phyloP scores from a whole-genome alignment of 2,113 vertebrate species.

The Psephotus haematonotus region DNA sequence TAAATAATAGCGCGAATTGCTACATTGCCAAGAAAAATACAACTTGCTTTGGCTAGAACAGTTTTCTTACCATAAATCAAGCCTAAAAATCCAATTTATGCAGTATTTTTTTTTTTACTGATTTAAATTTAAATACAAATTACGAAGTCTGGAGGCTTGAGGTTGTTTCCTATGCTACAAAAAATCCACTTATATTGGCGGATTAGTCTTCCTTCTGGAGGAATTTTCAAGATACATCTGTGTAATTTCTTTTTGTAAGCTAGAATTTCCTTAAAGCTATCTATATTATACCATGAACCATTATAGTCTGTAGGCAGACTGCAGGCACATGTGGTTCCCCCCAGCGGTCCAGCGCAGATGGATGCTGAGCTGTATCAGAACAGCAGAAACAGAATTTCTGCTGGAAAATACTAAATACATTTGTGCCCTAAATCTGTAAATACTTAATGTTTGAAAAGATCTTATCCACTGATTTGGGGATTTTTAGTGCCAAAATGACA shows the following conservation, averaged over 20 bases:
- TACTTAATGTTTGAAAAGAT: neutral
- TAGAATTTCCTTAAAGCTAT: neutral
- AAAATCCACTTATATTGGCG: neutral
- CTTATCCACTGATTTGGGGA: neutral
- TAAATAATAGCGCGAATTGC: neutral
- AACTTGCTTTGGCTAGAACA: neutral
- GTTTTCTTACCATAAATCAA: neutral
- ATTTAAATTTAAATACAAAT: neutral
- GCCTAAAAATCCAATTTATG: neutral
- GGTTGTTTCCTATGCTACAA: neutral
- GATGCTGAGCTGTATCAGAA: neutral
- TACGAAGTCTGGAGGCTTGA: neutral
- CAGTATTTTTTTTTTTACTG: neutral
- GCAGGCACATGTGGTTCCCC: fast-evolving
- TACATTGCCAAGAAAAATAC: neutral
- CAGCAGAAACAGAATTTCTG: neutral
- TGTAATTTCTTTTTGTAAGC: neutral
- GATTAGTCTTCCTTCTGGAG: neutral
- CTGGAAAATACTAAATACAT: neutral
- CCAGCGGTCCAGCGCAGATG: neutral
- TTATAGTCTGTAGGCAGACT: neutral
- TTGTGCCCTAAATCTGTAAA: neutral
- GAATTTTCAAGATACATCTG: neutral
- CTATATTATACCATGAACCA: neutral
- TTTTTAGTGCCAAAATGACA: neutral